A percentile compares a stretch with the other conserved stretches of the same genome.
Evolutionary conservation across 2,113 vertebrate genomes (phyloP).

Genomic region (Pseudopodoces humilis): DNA sequence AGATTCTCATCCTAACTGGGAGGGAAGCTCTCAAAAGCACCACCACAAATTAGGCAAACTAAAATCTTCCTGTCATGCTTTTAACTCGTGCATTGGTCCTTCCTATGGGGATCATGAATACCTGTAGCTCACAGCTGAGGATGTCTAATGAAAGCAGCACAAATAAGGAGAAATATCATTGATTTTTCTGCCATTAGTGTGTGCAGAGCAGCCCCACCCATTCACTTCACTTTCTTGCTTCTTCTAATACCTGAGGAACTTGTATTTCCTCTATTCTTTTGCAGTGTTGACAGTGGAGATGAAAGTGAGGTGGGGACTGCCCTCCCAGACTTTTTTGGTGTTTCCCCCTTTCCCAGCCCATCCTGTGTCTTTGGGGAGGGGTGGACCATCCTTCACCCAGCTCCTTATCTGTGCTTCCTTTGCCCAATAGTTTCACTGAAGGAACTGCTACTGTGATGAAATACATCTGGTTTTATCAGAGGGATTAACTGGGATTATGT

Average conservation of each 20-base stretch:
- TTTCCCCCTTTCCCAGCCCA: background rate
- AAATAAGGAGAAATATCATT: background rate
- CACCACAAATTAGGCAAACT: background rate
- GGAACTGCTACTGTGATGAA: background rate
- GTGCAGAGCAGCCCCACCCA: background rate
- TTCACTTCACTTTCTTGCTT: background rate
- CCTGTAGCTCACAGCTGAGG: background rate
- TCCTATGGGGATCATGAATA: background rate
- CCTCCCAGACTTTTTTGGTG: background rate
- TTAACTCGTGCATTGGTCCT: background rate
- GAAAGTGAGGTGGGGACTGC: background rate
- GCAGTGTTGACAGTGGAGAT: background rate
- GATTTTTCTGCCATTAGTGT: background rate
- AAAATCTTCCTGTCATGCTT: background rate
- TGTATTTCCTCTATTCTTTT: background rate
- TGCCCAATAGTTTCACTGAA: background rate
- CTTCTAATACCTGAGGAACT: background rate
- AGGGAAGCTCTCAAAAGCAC: background rate
- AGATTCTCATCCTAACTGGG: background rate
- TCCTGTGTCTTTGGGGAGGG: background rate
- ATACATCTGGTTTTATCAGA: background rate
- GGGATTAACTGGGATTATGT: background rate
- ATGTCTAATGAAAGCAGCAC: background rate
- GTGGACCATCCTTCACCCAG: background rate
- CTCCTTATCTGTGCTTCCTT: background rate